These are phyloP conservation scores for Danio rerio DNA, from an alignment of 2,113 vertebrate species.

Conservation along the genomic window DNA sequence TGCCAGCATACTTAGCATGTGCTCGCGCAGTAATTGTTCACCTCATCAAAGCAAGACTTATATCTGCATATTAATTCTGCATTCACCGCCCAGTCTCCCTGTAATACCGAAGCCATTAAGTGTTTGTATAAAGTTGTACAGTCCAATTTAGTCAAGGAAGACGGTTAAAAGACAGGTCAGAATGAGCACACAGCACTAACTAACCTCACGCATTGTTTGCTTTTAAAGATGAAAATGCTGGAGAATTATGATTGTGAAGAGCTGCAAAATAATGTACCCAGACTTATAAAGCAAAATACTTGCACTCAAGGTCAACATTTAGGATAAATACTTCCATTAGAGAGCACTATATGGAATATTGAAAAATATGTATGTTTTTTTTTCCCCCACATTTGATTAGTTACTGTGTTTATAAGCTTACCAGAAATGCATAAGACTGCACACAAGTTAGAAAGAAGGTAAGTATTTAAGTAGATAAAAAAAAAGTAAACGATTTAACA, in stretches of 20 bases:
- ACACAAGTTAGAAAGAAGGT: no score
- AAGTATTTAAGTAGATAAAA: no score
- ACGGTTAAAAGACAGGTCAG: not conserved
- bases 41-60: constrained; percentile 46
- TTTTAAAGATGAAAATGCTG: not conserved
- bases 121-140: not conserved
- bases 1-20: constrained; percentile 34
- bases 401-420: no score
- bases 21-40: constrained; percentile 42
- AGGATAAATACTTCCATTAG: no score
- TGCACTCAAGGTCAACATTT: no score
- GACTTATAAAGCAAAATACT: not conserved
- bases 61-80: constrained; percentile 15
- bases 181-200: not conserved
- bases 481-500: no score
- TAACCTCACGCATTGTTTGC: not conserved
- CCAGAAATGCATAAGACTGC: no score
- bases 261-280: not conserved
- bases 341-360: no score
- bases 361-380: no score
- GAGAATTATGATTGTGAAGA: not conserved
- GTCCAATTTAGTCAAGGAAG: not conserved
- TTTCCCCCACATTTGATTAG: no score
- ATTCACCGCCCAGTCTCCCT: constrained; percentile 22
- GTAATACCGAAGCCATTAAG: not conserved